Evolutionary conservation across 92 coral and sea anemone genomes (phyloP), one percentile per base, ranked within the genome.

Genomic region (Montipora capitata): DNA sequence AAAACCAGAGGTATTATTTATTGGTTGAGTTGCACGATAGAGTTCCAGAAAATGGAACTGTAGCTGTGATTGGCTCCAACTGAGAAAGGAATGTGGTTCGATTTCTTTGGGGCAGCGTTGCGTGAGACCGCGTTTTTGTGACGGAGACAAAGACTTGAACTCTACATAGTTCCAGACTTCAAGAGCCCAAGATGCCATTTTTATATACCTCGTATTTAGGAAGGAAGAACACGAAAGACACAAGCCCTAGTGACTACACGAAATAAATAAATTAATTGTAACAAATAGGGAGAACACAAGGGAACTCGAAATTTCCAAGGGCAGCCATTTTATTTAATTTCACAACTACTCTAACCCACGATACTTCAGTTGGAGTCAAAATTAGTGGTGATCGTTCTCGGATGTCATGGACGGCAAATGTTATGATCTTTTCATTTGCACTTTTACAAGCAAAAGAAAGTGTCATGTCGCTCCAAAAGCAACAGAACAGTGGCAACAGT

Each of bases 341-440:
- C 14, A 61, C 66, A 11, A 3, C 80, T 61, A 61, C 66, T 11
- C 66, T 61, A 5, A 61, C n/a, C 11, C 66, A 61, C 17, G 66
- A 61, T 17, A 61, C 66, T 61, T 17, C 39, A 61, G 14, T 61
- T 61, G 66, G 81, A 82, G 85, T 91, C 2, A 86, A 91, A 52
- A 43, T 81, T 11, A 91, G 94, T 87, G 94, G 94, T 10, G 94
- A 48, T 81, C 89, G 94, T 8, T 80, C 88, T 17, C 74, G 66
- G 13, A 87, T 91, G 91, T 87, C 94, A 5, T 17, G 93, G 15
- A 71, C 93, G 4, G 88, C 93, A 10, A 92, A 92, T 58, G 84
- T 84, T 56, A 88, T 92, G 90, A 84, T 85, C 78, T 13, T 91
- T 27, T 92, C 95, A 43, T 92, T 92, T 68, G 74, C 85, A 54